Conservation (phyloP, 2,888 invertebrate species). For the Pandemis corylana region DNA sequence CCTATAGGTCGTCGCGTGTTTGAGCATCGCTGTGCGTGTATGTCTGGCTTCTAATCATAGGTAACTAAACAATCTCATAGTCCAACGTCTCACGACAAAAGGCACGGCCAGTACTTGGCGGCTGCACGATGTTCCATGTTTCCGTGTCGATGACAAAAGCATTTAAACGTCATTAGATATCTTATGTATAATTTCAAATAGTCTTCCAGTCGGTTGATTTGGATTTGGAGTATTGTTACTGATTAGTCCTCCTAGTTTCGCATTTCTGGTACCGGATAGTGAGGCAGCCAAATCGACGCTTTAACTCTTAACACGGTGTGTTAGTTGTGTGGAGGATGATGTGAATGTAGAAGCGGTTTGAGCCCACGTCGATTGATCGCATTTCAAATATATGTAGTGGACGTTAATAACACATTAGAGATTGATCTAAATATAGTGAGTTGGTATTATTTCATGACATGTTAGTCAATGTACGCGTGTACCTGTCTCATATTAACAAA, state of each 20-base stretch:
- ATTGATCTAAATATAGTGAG: slow-evolving; percentile 52
- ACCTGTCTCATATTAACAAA: slow-evolving; percentile 69
- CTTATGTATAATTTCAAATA: slow-evolving; percentile 53
- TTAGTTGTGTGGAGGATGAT: slow-evolving; percentile 2
- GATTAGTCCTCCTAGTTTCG: slow-evolving; percentile 56
- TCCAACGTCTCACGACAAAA: slow-evolving; percentile 73
- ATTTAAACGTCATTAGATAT: slow-evolving; percentile 37
- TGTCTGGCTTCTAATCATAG: slow-evolving; percentile 78
- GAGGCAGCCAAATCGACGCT: slow-evolving; percentile 46
- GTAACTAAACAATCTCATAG: slow-evolving; percentile 68
- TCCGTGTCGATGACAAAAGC: slow-evolving; percentile 33
- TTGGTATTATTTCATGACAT: slow-evolving; percentile 70
- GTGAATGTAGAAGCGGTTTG: slow-evolving; percentile 22
- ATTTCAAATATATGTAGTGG: slow-evolving; percentile 43
- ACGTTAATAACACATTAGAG: slow-evolving; percentile 42
- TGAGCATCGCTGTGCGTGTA: slow-evolving; percentile 75
- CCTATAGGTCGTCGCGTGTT: slow-evolving; percentile 77
- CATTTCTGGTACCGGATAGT: slow-evolving; percentile 53
- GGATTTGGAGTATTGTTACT: slow-evolving; percentile 56
- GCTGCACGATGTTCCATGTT: slow-evolving; percentile 46
- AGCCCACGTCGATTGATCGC: slow-evolving; percentile 28
- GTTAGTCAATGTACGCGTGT: slow-evolving; percentile 72
- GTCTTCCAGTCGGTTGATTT: slow-evolving; percentile 77
- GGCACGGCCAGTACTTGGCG: slow-evolving; percentile 60
- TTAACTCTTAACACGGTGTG: slow-evolving; percentile 24